phyloP scores from a whole-genome alignment of 2,888 invertebrate species.

The Cactoblastis cactorum region DNA sequence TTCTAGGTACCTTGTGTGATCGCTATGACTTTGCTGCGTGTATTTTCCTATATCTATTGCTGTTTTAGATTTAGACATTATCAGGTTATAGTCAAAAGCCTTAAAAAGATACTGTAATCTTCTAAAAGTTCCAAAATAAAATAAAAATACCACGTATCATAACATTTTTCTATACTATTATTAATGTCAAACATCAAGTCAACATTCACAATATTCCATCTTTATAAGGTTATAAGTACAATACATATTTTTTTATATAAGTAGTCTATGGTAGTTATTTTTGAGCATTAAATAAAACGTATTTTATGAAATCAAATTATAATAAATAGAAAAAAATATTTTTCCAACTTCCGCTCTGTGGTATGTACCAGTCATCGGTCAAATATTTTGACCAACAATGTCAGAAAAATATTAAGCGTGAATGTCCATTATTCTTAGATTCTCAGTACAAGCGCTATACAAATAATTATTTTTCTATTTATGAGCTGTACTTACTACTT shows the following conservation, averaged over 20 bases:
- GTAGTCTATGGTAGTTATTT: no score
- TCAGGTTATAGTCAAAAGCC: constrained; percentile 33
- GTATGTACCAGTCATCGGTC: no score
- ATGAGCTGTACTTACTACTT: no score
- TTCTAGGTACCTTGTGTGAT: constrained; percentile 54
- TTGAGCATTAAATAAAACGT: no score
- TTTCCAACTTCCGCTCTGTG: background rate
- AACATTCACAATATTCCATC: no score
- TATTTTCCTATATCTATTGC: constrained; percentile 23
- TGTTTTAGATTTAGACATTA: constrained; percentile 51
- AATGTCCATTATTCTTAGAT: no score
- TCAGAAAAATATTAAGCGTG: background rate
- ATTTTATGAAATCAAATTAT: no score
- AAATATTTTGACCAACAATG: background rate
- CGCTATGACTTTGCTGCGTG: constrained; percentile 49
- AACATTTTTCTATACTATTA: background rate
- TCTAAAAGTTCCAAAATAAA: background rate
- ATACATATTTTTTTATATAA: no score
- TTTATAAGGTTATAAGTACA: no score
- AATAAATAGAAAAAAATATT: background rate
- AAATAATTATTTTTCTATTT: no score
- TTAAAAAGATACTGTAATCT: constrained; percentile 30
- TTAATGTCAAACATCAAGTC: no score
- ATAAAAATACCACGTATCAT: background rate
- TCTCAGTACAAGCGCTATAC: background rate